Percentiles rank a stretch among this genome's conserved stretches.
These are phyloP conservation scores for Ichneumoninae sp. DNA, from an alignment of 2,888 invertebrate genomes.

Conservation along the genomic window DNA sequence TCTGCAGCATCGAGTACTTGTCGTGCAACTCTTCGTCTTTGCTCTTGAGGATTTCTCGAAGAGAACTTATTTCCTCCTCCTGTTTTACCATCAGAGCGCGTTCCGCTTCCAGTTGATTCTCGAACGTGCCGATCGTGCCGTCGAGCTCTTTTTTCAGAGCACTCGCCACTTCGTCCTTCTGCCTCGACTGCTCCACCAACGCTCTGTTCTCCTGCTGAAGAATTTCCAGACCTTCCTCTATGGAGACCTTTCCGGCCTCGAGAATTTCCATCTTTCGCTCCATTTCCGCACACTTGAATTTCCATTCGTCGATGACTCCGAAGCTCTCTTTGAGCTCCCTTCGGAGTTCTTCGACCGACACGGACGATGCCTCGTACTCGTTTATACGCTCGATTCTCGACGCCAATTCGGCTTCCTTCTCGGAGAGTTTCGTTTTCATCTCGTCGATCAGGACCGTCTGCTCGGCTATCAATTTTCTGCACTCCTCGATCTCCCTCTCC, in stretches of 20 bases:
- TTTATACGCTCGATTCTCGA: conserved; percentile 83
- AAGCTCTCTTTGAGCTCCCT: conserved; percentile 76
- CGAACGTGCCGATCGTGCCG: conserved; percentile 83
- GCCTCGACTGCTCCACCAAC: conserved; percentile 71
- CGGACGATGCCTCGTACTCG: conserved; percentile 66
- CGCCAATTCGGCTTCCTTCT: conserved; percentile 78
- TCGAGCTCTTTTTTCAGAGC: conserved; percentile 84
- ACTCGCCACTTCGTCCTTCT: conserved; percentile 70
- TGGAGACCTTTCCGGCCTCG: conserved; percentile 85
- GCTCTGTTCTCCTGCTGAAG: conserved; percentile 84
- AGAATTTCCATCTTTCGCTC: conserved; percentile 76
- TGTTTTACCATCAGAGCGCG: conserved; percentile 65
- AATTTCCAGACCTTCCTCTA: conserved; percentile 85
- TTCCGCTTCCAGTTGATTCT: conserved; percentile 78
- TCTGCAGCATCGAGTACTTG: conserved; percentile 74
- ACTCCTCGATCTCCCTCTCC: conserved; percentile 83
- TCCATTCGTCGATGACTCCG: conserved; percentile 78
- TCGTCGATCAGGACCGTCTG: conserved; percentile 86
- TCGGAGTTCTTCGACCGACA: conserved; percentile 67
- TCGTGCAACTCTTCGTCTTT: conserved; percentile 84
- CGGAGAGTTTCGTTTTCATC: conserved; percentile 86
- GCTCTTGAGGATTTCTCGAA: conserved; percentile 81
- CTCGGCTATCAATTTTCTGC: conserved; percentile 87
- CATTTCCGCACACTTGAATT: conserved; percentile 76
- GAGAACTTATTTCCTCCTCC: conserved; percentile 70